A percentile compares a stretch with the other conserved stretches of the same genome.
phyloP scores from a whole-genome alignment of 2,113 vertebrate genomes.

The Lasiurus borealis region DNA sequence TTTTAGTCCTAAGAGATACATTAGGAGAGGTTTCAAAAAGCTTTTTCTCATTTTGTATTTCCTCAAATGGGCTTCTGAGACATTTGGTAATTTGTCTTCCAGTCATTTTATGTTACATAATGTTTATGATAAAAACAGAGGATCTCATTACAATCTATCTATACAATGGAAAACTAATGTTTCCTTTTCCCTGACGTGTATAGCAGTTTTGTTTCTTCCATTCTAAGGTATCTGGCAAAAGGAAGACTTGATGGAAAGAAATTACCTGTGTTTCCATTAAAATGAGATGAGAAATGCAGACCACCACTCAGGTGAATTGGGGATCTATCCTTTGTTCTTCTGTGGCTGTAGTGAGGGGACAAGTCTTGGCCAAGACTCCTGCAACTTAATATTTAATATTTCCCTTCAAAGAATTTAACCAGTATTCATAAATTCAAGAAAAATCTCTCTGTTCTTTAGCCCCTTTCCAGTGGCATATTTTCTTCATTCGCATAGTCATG shows the following conservation, averaged over 20 bases:
- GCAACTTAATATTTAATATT: neutral
- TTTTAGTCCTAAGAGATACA: neutral
- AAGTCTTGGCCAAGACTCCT: neutral
- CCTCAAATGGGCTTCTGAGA: conserved; percentile 26
- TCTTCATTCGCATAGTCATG: neutral
- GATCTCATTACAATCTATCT: neutral
- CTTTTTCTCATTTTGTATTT: conserved; percentile 45
- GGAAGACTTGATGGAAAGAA: neutral
- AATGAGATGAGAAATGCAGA: conserved; percentile 14
- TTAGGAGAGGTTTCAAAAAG: neutral
- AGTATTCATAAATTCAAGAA: conserved; percentile 17
- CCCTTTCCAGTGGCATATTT: neutral
- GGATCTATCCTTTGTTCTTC: neutral
- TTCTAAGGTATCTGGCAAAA: conserved; percentile 3
- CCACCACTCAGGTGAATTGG: neutral
- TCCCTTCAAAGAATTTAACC: neutral
- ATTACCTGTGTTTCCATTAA: neutral
- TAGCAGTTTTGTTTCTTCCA: neutral
- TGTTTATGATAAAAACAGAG: conserved; percentile 60
- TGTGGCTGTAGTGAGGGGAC: neutral
- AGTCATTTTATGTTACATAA: neutral
- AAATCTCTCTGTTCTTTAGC: neutral
- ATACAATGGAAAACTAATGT: conserved; percentile 26
- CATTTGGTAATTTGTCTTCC: neutral
- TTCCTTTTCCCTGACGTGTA: conserved; percentile 5